phyloP scores from a whole-genome alignment of 2,113 vertebrate species.

The Poeciliopsis prolifica region DNA sequence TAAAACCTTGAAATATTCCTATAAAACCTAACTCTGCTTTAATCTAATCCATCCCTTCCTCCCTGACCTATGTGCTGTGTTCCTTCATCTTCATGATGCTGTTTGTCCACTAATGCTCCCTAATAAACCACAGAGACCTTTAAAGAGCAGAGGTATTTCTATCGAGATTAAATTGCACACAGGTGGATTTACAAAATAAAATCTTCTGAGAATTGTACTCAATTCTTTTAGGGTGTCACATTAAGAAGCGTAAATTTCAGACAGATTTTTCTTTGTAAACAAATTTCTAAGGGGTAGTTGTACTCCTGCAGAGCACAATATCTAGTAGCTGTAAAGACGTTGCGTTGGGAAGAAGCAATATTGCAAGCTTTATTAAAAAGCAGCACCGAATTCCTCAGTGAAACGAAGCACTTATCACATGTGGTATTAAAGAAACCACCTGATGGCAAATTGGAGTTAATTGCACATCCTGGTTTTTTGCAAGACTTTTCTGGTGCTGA shows the following conservation, averaged over 20 bases:
- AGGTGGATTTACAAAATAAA: background rate
- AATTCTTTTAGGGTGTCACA: background rate
- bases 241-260: background rate
- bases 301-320: background rate
- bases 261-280: background rate
- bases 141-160: background rate
- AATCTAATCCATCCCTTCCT: background rate
- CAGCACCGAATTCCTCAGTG: slow-evolving; percentile 40
- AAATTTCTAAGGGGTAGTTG: background rate
- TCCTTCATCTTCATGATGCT: background rate
- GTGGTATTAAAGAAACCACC: slow-evolving; percentile 54
- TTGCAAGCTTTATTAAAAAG: slow-evolving; percentile 60
- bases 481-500: slow-evolving; percentile 31
- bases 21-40: background rate
- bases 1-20: background rate
- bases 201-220: background rate
- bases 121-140: background rate
- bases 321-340: slow-evolving; percentile 7
- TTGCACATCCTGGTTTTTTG: slow-evolving; percentile 35
- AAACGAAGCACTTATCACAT: slow-evolving; percentile 40
- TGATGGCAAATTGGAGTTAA: slow-evolving; percentile 65
- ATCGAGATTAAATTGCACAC: background rate
- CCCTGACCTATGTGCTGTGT: background rate
- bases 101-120: background rate
- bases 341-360: slow-evolving; percentile 30